These are phyloP conservation scores for Drosophila kohkoa DNA, from an alignment of 1,140 invertebrate species.

Conservation along the genomic window DNA sequence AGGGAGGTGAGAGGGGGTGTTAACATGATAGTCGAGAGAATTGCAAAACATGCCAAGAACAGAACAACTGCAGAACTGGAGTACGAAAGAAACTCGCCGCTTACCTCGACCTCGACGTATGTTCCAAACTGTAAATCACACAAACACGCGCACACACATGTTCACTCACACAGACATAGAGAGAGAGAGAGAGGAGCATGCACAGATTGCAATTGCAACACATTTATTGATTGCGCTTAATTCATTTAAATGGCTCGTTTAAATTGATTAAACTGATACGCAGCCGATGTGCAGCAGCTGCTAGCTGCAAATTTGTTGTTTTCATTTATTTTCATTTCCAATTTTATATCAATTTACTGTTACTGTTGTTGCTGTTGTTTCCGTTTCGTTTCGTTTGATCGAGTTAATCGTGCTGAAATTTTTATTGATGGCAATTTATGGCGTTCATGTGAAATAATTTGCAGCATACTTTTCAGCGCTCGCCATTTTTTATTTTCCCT, in stretches of 20 bases:
- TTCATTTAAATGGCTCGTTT: slow-evolving; percentile 66
- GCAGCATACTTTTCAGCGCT: slow-evolving; percentile 34
- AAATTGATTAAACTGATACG: slow-evolving; percentile 49
- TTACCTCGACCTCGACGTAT: slow-evolving; percentile 31
- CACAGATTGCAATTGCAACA: slow-evolving; percentile 28
- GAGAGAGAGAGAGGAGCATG: neutral
- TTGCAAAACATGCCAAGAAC: slow-evolving; percentile 43
- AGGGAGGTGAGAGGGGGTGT: neutral
- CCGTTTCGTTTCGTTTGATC: slow-evolving; percentile 19
- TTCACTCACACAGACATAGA: slow-evolving; percentile 2
- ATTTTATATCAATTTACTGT: too few species aligned
- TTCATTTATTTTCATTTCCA: neutral
- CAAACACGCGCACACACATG: neutral
- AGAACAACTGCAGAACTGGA: slow-evolving; percentile 14
- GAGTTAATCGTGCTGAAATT: slow-evolving; percentile 46
- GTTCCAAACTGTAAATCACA: slow-evolving; percentile 19
- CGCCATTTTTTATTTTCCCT: neutral
- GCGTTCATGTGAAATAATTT: slow-evolving; percentile 47
- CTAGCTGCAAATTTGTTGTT: slow-evolving; percentile 1
- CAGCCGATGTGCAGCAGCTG: slow-evolving; percentile 18
- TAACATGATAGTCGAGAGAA: slow-evolving; percentile 10
- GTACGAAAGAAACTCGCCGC: slow-evolving; percentile 22
- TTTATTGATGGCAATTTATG: slow-evolving; percentile 72
- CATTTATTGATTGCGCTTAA: slow-evolving; percentile 69
- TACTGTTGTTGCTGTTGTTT: slow-evolving; percentile 39